Evolutionary conservation across 2,113 vertebrate species (phyloP).

Genomic region (Myiozetetes cayanensis): DNA sequence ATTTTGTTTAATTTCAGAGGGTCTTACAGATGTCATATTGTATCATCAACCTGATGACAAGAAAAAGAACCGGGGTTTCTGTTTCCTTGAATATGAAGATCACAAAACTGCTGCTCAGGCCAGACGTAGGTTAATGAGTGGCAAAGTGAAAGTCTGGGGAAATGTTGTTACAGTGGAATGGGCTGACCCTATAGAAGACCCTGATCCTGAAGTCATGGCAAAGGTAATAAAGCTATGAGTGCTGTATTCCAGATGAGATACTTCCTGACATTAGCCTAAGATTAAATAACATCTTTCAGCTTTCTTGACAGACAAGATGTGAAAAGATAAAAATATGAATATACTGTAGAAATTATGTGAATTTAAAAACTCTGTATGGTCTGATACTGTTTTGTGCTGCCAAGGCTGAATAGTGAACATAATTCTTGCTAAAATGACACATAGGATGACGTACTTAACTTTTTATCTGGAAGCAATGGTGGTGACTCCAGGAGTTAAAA

Average conservation of each 20-base stretch:
- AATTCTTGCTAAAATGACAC: background rate
- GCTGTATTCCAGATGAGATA: background rate
- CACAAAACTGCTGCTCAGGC: constrained; percentile 98
- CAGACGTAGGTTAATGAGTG: constrained; percentile 94
- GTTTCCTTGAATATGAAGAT: constrained; percentile 98
- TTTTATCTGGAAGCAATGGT: background rate
- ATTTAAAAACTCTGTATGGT: background rate
- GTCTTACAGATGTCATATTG: constrained; percentile 96
- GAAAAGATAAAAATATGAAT: background rate
- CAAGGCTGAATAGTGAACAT: background rate
- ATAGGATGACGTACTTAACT: background rate
- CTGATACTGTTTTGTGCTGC: background rate
- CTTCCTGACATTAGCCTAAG: background rate
- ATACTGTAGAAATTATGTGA: background rate
- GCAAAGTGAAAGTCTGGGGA: constrained; percentile 98
- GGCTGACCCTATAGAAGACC: constrained; percentile 98
- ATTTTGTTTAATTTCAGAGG: constrained; percentile 81
- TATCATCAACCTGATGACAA: constrained; percentile 98
- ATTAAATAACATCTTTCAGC: background rate
- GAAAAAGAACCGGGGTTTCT: constrained; percentile 98
- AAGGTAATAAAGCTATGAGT: constrained; percentile 80
- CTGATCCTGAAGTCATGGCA: constrained; percentile 98
- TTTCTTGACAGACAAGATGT: background rate
- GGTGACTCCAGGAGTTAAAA: background rate
- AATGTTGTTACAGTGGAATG: constrained; percentile 98